These are phyloP conservation scores for Colletes latitarsis DNA, from an alignment of 1,140 invertebrate species.

Conservation along the genomic window DNA sequence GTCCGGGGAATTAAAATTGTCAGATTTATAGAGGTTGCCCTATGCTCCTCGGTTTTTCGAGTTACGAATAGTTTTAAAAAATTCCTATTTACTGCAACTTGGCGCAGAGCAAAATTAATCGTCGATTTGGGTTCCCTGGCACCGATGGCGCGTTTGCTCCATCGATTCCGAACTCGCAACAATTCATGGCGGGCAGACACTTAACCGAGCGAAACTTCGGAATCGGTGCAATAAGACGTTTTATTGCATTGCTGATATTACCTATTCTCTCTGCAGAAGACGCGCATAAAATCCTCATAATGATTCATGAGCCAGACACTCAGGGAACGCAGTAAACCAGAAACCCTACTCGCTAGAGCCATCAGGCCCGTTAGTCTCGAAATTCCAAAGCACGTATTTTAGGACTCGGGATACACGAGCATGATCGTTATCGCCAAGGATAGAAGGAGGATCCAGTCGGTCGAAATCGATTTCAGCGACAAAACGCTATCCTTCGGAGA, in stretches of 20 bases:
- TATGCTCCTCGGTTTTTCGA: too few relatives aligned
- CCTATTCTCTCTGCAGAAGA: not conserved
- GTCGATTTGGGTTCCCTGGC: not conserved
- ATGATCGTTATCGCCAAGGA: not conserved
- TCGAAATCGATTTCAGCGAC: not conserved
- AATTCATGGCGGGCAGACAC: not conserved
- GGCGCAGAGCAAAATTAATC: not conserved
- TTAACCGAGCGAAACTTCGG: not conserved
- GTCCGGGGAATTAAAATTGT: too few relatives aligned
- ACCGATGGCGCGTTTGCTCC: not conserved
- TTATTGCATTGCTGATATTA: not conserved
- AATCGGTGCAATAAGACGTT: not conserved
- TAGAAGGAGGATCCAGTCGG: not conserved
- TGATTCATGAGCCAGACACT: conserved; percentile 1
- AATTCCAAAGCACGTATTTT: not conserved
- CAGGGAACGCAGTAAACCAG: not conserved
- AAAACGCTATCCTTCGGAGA: not conserved
- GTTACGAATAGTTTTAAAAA: too few relatives aligned
- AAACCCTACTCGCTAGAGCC: not conserved
- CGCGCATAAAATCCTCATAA: not conserved
- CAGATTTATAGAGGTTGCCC: too few relatives aligned
- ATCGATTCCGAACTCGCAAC: not conserved
- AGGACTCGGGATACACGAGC: not conserved
- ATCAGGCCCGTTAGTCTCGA: not conserved
- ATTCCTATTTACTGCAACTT: not conserved